phyloP scores from a whole-genome alignment of 2,113 vertebrate genomes.

The Poeciliopsis prolifica region DNA sequence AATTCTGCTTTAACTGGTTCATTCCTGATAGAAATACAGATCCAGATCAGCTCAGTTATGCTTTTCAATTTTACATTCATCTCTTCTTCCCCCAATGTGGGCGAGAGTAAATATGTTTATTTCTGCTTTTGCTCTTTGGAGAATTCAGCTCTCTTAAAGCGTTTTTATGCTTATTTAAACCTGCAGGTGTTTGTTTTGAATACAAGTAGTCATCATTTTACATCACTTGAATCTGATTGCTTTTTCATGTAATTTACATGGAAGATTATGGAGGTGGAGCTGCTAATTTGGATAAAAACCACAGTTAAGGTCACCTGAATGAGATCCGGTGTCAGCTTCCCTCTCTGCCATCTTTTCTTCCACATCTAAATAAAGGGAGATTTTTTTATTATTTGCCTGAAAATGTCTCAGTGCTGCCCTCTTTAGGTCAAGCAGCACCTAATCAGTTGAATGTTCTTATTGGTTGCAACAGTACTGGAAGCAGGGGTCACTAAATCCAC shows the following conservation, averaged over 20 bases:
- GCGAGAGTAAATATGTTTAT: slow-evolving; percentile 45
- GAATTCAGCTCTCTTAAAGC: slow-evolving; percentile 4
- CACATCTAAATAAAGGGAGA: neutral
- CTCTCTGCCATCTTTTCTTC: slow-evolving; percentile 8
- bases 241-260: neutral
- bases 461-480: no score
- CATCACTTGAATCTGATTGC: no score
- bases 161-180: neutral
- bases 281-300: neutral
- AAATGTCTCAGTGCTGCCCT: no score
- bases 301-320: slow-evolving; percentile 2
- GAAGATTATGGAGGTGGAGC: neutral
- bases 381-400: no score
- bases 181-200: no score
- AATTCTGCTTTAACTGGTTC: slow-evolving; percentile 52
- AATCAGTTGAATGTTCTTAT: no score
- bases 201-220: no score
- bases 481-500: no score
- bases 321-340: slow-evolving; percentile 11
- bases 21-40: slow-evolving; percentile 49
- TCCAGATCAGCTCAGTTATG: slow-evolving; percentile 39
- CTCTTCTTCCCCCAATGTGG: slow-evolving; percentile 21
- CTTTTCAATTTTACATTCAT: slow-evolving; percentile 30
- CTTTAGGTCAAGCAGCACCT: no score
- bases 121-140: slow-evolving; percentile 8